Percentiles rank a stretch among this genome's conserved stretches.
Conservation (phyloP, 2,113 vertebrate species). For the Saccopteryx bilineata region DNA sequence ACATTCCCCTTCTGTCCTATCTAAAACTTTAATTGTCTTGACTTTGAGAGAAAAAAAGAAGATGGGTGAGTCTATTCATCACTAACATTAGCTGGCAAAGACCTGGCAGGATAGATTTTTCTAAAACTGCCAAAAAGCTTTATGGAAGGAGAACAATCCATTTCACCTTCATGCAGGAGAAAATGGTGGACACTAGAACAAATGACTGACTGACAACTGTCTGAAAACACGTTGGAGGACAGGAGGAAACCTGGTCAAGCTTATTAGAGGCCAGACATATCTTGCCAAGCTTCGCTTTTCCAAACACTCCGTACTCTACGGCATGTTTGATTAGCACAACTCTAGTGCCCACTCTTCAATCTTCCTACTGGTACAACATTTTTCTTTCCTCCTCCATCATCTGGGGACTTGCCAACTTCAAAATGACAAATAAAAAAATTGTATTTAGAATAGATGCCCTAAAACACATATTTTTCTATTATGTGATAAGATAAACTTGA, state of each 20-base stretch:
- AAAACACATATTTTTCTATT: background rate
- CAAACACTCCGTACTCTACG: background rate
- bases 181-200: background rate
- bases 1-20: background rate
- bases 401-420: background rate
- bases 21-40: background rate
- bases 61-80: background rate
- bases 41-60: background rate
- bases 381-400: background rate
- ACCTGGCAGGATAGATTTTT: accelerated
- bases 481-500: background rate
- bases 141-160: background rate
- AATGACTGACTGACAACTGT: background rate
- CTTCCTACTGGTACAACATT: background rate
- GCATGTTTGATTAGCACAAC: background rate
- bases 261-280: slow-evolving; percentile 1
- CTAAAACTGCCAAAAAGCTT: background rate
- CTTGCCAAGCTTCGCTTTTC: background rate
- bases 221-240: slow-evolving; percentile 7
- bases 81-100: background rate
- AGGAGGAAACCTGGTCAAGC: slow-evolving; percentile 12
- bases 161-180: background rate
- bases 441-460: background rate
- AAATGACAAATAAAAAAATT: background rate
- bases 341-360: background rate